Evolutionary conservation across 2,888 invertebrate species (phyloP).

Genomic region (Drosophila emarginata): DNA sequence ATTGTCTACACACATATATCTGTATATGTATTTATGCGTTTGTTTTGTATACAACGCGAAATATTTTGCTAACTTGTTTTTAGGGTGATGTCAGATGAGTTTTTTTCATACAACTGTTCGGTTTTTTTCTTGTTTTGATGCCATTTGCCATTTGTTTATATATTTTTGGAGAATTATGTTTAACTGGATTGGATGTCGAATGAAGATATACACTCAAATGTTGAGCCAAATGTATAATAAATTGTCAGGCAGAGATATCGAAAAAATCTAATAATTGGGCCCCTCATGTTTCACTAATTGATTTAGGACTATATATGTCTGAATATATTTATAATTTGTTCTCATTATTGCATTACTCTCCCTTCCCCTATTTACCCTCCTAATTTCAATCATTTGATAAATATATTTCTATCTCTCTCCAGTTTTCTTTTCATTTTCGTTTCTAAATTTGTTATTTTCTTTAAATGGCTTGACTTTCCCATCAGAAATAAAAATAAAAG

Average conservation of each 20-base stretch:
- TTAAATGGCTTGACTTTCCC: constrained; percentile 48
- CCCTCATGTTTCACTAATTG: too few species aligned
- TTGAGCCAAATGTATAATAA: background rate
- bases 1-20: constrained; percentile 26
- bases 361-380: background rate
- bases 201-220: background rate
- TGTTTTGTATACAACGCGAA: background rate
- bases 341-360: too few species aligned
- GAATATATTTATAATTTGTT: background rate
- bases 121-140: background rate
- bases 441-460: background rate
- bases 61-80: constrained; percentile 50
- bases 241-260: background rate
- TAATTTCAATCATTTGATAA: background rate
- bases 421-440: background rate
- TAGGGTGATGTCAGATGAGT: constrained; percentile 66
- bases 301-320: too few species aligned
- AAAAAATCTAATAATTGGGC: too few species aligned
- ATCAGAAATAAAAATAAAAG: constrained; percentile 4
- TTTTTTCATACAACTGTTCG: constrained; percentile 15
- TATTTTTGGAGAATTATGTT: constrained; percentile 41
- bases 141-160: background rate
- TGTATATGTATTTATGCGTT: background rate
- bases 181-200: constrained; percentile 16
- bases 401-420: too few species aligned